Evolutionary conservation across 1,140 invertebrate genomes (phyloP).

Genomic region (Aleiodes sp.): DNA sequence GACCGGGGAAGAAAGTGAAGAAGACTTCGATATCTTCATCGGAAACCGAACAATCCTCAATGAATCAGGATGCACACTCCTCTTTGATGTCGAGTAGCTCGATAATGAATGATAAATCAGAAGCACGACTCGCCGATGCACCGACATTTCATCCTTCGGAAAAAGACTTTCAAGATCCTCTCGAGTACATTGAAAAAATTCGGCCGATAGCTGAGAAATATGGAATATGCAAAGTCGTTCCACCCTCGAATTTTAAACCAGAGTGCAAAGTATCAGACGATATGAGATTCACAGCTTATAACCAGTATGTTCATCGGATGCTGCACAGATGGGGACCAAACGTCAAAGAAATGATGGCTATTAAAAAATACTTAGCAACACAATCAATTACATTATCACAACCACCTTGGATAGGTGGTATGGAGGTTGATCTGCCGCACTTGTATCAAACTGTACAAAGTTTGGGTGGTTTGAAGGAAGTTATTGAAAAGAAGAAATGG

Average conservation of each 20-base stretch:
- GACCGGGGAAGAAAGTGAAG: not conserved
- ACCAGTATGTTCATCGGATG: constrained; percentile 93
- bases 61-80: constrained; percentile 44
- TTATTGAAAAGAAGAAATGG: constrained; percentile 93
- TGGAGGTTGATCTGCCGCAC: constrained; percentile 89
- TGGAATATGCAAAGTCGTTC: constrained; percentile 89
- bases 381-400: constrained; percentile 80
- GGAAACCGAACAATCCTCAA: not conserved
- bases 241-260: constrained; percentile 87
- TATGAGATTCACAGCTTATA: constrained; percentile 88
- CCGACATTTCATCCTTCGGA: constrained; percentile 85
- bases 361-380: constrained; percentile 83
- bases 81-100: constrained; percentile 62
- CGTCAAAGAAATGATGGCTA: constrained; percentile 85
- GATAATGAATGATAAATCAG: constrained; percentile 48
- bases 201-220: constrained; percentile 80
- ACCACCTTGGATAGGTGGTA: constrained; percentile 84
- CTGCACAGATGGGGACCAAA: constrained; percentile 90
- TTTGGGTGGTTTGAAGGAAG: constrained; percentile 86
- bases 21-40: not conserved
- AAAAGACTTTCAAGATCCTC: constrained; percentile 89
- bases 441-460: constrained; percentile 87
- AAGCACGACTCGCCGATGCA: constrained; percentile 78
- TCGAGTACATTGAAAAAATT: constrained; percentile 90
- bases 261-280: constrained; percentile 87